Evolutionary conservation across 2,888 invertebrate species (phyloP), one percentile per base, ranked within the genome.

Genomic region (Lamproptera curius): DNA sequence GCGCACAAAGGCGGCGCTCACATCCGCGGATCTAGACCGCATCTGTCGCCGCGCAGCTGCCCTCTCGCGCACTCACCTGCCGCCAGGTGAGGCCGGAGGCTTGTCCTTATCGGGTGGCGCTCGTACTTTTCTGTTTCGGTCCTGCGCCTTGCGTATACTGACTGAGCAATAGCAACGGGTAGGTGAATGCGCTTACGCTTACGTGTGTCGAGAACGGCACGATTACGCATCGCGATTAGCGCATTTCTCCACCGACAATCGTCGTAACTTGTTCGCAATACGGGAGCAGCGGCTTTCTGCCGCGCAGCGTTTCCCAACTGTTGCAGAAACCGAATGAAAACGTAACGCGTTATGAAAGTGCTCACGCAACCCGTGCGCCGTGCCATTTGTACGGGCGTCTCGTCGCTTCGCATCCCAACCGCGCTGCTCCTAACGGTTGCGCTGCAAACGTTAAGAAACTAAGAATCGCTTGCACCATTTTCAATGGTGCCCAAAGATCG

Each of bases 31-130:
- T 84, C 83, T 83, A 81, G 81, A 84, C 76, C 73, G 72, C 86
- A 87, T 87, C 85, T 86, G 86, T 76, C 81, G 72, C 58, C 67
- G 74, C 76, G 76, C 66, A 86, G 84, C 86, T 86, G 85, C 81
- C 75, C 68, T 69, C 73, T 66, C 67, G 65, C 69, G 65, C 67
- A 69, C 70, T 70, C 85, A 86, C 84, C 86, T 86, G 86, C 72
- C 86, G 80, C 72, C 83, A 80, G 82, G 80, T 84, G 82, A 57
- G 57, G 49, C 53, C 20, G 51, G 50, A 26, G 15, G 70, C 73
- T 71, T 76, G 2, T 28, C n/a, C 10, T 28, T 28, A n/a, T 28
- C 10, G 9, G n/a, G 10, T n/a, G 28, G 10, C 28, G 28, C 2
- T n/a, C n/a, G n/a, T n/a, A n/a, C n/a, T n/a, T 28, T 28, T 28